Percentiles rank a stretch among this genome's conserved stretches.
phyloP scores from a whole-genome alignment of 2,888 invertebrate species.

The Cryptocheilus praepositus region DNA sequence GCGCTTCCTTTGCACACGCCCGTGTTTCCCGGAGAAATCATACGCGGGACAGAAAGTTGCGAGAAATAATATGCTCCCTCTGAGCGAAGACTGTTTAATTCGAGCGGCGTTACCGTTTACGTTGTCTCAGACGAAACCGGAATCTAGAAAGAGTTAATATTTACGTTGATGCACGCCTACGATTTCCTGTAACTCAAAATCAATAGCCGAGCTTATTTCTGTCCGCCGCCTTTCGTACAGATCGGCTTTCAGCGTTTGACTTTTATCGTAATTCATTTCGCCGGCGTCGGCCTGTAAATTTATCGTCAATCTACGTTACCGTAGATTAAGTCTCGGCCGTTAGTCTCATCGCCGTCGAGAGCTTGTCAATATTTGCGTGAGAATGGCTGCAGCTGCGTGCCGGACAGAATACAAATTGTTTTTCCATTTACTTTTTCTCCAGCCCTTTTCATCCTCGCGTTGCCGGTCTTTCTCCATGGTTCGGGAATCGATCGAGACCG shows the following conservation, averaged over 20 bases:
- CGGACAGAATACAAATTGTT: slow-evolving; percentile 6
- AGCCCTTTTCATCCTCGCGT: too few species aligned
- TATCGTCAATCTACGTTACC: slow-evolving; percentile 18
- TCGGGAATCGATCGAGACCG: slow-evolving; percentile 18
- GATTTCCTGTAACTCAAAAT: slow-evolving; percentile 13
- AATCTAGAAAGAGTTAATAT: too few species aligned
- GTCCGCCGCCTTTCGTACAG: neutral
- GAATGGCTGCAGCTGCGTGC: slow-evolving; percentile 29
- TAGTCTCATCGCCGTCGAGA: slow-evolving; percentile 25
- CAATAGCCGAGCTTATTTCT: slow-evolving; percentile 19
- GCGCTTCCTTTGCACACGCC: too few species aligned
- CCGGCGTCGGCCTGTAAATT: slow-evolving; percentile 25
- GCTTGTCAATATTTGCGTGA: slow-evolving; percentile 31
- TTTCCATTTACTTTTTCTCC: neutral
- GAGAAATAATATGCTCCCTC: too few species aligned
- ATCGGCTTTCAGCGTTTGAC: slow-evolving; percentile 17
- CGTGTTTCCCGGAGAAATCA: too few species aligned
- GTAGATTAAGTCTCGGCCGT: slow-evolving; percentile 14
- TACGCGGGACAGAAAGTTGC: too few species aligned
- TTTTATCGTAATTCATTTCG: slow-evolving; percentile 2
- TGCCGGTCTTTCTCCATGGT: neutral
- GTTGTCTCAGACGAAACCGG: too few species aligned
- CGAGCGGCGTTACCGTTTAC: too few species aligned
- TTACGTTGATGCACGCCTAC: too few species aligned
- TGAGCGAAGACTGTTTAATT: too few species aligned